Conservation (phyloP, 2,888 invertebrate species). For the Erebia epiphron region DNA sequence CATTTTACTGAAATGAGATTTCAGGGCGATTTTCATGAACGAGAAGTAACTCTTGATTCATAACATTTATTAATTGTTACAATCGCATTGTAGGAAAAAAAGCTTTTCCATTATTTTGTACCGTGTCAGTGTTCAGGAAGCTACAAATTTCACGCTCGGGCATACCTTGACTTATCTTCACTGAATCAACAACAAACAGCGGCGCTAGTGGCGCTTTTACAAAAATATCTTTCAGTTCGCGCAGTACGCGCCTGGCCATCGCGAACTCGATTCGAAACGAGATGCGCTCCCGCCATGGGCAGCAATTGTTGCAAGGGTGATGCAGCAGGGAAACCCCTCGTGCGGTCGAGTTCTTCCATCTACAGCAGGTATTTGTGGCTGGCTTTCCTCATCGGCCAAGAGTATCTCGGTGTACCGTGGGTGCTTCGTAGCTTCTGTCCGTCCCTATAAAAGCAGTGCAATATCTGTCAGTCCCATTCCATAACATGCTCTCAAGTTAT, state of each 20-base stretch:
- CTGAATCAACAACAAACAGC: constrained; percentile 51
- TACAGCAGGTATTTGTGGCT: constrained; percentile 79
- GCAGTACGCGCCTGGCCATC: constrained; percentile 69
- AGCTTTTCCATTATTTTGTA: background rate
- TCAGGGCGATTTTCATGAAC: constrained; percentile 20
- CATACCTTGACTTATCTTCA: constrained; percentile 31
- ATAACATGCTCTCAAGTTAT: constrained; percentile 30
- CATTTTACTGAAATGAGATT: constrained; percentile 13
- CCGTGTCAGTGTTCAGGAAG: background rate
- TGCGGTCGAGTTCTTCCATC: constrained; percentile 73
- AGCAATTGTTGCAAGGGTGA: constrained; percentile 84
- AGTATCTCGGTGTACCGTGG: constrained; percentile 64
- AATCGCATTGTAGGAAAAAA: background rate
- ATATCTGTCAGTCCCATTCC: constrained; percentile 28
- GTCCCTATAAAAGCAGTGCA: constrained; percentile 58
- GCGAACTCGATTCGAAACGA: constrained; percentile 65
- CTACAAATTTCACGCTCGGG: background rate
- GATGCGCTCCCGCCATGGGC: constrained; percentile 79
- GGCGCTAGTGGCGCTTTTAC: constrained; percentile 66
- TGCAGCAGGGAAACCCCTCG: constrained; percentile 71
- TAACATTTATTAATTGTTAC: background rate
- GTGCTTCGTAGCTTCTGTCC: constrained; percentile 59
- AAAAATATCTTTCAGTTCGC: constrained; percentile 63
- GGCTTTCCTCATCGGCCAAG: constrained; percentile 62
- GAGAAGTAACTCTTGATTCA: background rate